A percentile compares a stretch with the other conserved stretches of the same genome.
Evolutionary conservation across 2,888 invertebrate species (phyloP).

Genomic region (Limnephilus rhombicus): DNA sequence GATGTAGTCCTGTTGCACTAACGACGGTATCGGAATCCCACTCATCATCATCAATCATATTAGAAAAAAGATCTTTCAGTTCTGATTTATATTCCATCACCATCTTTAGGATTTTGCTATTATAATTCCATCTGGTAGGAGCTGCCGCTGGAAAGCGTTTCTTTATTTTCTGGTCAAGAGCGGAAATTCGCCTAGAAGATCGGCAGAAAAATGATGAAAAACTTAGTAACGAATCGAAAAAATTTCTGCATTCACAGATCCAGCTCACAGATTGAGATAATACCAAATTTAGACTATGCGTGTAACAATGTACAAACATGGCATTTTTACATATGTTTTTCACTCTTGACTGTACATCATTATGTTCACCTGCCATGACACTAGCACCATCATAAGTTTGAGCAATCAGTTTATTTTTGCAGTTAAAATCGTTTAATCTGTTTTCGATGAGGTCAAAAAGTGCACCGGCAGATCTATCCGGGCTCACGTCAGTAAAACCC

Average conservation of each 20-base stretch:
- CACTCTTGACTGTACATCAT: background rate
- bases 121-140: slow-evolving; percentile 11
- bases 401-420: background rate
- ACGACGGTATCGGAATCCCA: background rate
- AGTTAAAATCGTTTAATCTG: too few relatives aligned
- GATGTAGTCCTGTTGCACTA: background rate
- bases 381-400: slow-evolving; percentile 12
- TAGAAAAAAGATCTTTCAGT: background rate
- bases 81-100: background rate
- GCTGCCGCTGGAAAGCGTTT: background rate
- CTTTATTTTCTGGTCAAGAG: background rate
- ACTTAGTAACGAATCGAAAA: background rate
- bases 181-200: slow-evolving; percentile 1
- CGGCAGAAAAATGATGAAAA: background rate
- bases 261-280: background rate
- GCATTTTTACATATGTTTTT: background rate
- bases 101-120: background rate
- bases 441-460: too few relatives aligned
- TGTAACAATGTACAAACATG: slow-evolving; percentile 9
- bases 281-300: slow-evolving; percentile 1
- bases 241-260: background rate
- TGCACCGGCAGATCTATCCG: too few relatives aligned
- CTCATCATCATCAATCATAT: slow-evolving; percentile 5
- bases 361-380: slow-evolving; percentile 13
- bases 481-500: too few relatives aligned